Conservation (phyloP, 2,888 invertebrate species). For the Ichneumon xanthorius region DNA sequence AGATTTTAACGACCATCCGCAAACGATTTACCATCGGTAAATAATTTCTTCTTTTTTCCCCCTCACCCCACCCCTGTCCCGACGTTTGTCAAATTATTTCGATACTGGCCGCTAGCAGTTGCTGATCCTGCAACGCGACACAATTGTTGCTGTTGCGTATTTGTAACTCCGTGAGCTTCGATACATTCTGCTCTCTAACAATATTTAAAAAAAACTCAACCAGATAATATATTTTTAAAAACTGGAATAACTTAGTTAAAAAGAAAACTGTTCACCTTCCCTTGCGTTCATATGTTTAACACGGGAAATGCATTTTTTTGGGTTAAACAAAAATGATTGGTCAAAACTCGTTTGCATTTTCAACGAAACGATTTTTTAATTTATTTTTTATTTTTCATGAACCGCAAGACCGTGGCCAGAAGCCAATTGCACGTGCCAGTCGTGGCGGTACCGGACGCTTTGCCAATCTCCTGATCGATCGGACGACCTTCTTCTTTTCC, state of each 20-base stretch:
- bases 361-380: constrained; percentile 18
- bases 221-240: no score
- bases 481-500: constrained; percentile 62
- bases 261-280: no score
- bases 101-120: not conserved
- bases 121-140: not conserved
- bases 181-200: not conserved
- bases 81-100: constrained; percentile 27
- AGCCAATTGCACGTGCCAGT: constrained; percentile 73
- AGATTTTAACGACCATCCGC: constrained; percentile 15
- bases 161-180: not conserved
- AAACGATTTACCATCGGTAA: no score
- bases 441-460: constrained; percentile 56
- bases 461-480: constrained; percentile 67
- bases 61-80: no score
- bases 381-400: constrained; percentile 29
- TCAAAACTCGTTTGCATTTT: not conserved
- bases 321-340: no score
- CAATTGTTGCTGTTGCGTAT: not conserved
- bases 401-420: constrained; percentile 68
- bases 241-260: no score
- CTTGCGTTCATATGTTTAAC: no score
- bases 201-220: not conserved
- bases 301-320: no score
- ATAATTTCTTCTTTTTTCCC: not conserved